Evolutionary conservation across 2,888 invertebrate species (phyloP), one percentile per base, ranked within the genome.

Genomic region (Patella depressa): DNA sequence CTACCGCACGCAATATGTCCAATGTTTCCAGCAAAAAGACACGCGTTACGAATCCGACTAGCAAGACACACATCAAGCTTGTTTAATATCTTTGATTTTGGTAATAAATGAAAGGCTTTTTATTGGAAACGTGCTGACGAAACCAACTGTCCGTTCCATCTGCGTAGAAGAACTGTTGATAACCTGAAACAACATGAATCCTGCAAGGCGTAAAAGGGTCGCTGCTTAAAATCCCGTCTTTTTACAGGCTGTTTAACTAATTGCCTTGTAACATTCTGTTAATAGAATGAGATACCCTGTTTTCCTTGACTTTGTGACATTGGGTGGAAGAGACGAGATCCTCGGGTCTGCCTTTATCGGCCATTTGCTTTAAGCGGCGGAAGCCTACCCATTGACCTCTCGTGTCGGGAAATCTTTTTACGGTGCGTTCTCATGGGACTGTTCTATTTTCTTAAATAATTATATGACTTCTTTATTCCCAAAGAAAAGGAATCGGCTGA

Each of bases 1-100:
- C 65, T 65, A 65, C 65, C 65, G 65, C 65, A 65, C 65, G 65
- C 65, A 65, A 65, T 65, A 65, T 65, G 65, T 65, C 65, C 65
- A 65, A 65, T 65, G 65, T 65, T 65, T 65, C 65, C 3, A 65
- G 24, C 65, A 24, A 65, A 65, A 65, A 65, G 65, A 65, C 65
- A 65, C 65, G 65, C 65, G 65, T 65, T 24, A 65, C 19, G 65
- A 65, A 65, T 65, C 65, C 19, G 65, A 24, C 19, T 65, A 24
- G 65, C 65, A 65, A 65, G 65, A 65, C 65, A 12, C 19, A 24
- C 19, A 65, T 24, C 19, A 65, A 65, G 65, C 19, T 24, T 65
- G 65, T 65, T 65, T 65, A 65, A 65, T 65, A 65, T 65, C 65
- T 65, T 65, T 65, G 65, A 65, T 65, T 65, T 65, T n/a, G 24